Conservation (phyloP, 1,140 invertebrate species). For the Cydia strobilella region DNA sequence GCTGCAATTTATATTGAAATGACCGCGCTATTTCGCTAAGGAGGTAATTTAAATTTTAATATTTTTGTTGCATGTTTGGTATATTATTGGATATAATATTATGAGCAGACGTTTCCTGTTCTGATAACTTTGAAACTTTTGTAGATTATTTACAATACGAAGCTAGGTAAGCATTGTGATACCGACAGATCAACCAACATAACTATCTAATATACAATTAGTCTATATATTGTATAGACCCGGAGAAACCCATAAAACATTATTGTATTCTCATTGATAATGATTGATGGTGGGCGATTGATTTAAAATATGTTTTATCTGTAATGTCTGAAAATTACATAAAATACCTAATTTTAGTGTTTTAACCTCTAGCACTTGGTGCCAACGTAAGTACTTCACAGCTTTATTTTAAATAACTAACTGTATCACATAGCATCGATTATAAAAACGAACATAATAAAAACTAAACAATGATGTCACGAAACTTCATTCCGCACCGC, state of each 20-base stretch:
- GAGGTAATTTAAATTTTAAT: slow-evolving; percentile 28
- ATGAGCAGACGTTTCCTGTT: neutral
- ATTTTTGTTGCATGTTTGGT: slow-evolving; percentile 35
- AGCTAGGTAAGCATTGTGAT: neutral
- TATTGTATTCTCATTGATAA: too few species aligned
- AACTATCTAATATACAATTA: too few species aligned
- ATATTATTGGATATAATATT: slow-evolving; percentile 28
- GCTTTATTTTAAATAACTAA: slow-evolving; percentile 34
- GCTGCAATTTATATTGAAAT: slow-evolving; percentile 28
- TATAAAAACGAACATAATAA: slow-evolving; percentile 42
- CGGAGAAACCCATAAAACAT: too few species aligned
- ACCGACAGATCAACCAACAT: too few species aligned
- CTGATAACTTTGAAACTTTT: neutral
- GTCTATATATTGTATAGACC: too few species aligned
- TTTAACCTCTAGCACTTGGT: neutral
- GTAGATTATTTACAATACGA: neutral
- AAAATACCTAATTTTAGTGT: neutral
- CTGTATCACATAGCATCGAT: slow-evolving; percentile 42
- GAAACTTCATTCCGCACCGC: slow-evolving; percentile 54
- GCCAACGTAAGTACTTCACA: slow-evolving; percentile 3
- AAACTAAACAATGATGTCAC: slow-evolving; percentile 58
- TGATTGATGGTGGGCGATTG: too few species aligned
- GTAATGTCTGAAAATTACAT: neutral
- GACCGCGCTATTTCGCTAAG: slow-evolving; percentile 25
- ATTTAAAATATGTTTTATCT: neutral